Conservation (phyloP, 2,797 vertebrate species). For the Streptopelia turtur region DNA sequence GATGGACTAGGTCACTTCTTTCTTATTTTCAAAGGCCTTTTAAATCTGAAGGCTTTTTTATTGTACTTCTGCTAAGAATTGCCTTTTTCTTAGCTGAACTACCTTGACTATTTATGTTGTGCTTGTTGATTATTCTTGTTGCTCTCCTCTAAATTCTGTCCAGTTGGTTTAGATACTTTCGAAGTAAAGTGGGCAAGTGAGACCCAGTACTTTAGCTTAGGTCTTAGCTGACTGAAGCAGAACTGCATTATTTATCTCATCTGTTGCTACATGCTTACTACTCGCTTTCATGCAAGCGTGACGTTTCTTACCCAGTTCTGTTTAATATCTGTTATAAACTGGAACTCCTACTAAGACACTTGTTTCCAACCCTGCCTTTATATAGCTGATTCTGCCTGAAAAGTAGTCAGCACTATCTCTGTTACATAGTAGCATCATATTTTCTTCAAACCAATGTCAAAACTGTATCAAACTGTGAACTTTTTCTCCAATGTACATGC, state of each 20-base stretch:
- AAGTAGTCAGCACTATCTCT: not conserved
- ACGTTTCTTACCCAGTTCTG: not conserved
- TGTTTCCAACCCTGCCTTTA: not conserved
- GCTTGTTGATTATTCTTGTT: slow-evolving; percentile 12
- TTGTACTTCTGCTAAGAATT: not conserved
- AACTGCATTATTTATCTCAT: not conserved
- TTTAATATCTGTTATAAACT: not conserved
- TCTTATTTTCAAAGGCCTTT: not conserved
- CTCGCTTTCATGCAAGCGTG: not conserved
- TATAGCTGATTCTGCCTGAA: not conserved
- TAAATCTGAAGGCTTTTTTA: not conserved
- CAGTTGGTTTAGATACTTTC: not conserved
- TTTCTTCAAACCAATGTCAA: not conserved
- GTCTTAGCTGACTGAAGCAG: not conserved
- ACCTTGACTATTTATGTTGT: not conserved
- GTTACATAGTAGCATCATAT: not conserved
- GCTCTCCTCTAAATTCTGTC: not conserved
- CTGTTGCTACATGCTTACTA: not conserved
- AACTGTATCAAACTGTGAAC: not conserved
- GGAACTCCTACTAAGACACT: not conserved
- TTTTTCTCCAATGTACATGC: not conserved
- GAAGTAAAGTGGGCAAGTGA: not conserved
- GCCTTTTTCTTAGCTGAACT: not conserved
- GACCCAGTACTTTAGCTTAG: not conserved
- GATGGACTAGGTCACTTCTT: not conserved